Conservation (phyloP, 2,888 invertebrate species). For the Odontothrips loti region DNA sequence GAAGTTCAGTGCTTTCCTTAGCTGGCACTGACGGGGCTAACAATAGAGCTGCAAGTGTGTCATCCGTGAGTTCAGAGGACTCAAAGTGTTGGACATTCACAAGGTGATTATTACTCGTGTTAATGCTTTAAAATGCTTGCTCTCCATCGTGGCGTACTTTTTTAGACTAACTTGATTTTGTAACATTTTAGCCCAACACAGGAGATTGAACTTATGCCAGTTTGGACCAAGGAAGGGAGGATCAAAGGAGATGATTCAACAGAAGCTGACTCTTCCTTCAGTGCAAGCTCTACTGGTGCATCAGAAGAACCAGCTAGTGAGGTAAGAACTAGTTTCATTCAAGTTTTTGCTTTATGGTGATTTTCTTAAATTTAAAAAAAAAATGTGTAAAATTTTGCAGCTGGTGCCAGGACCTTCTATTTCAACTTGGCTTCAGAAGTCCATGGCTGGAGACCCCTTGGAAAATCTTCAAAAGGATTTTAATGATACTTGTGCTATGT, state of each 20-base stretch:
- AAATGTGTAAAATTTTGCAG: too few species aligned
- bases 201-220: conserved; percentile 2
- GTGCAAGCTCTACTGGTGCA: background rate
- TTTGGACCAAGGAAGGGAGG: conserved; percentile 5
- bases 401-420: background rate
- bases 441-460: background rate
- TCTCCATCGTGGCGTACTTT: too few species aligned
- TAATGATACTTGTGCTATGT: background rate
- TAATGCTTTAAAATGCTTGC: background rate
- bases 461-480: background rate
- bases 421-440: conserved; percentile 6
- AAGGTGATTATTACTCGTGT: conserved; percentile 31
- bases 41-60: conserved; percentile 1
- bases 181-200: background rate
- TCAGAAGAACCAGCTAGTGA: background rate
- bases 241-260: conserved; percentile 14
- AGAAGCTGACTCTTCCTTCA: conserved; percentile 4
- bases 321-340: background rate
- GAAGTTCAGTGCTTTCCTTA: background rate
- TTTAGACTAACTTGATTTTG: background rate
- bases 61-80: conserved; percentile 30
- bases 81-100: conserved; percentile 29
- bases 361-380: background rate
- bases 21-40: background rate
- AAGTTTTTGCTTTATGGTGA: background rate